Evolutionary conservation across 2,113 vertebrate species (phyloP).

Genomic region (Ictalurus furcatus): DNA sequence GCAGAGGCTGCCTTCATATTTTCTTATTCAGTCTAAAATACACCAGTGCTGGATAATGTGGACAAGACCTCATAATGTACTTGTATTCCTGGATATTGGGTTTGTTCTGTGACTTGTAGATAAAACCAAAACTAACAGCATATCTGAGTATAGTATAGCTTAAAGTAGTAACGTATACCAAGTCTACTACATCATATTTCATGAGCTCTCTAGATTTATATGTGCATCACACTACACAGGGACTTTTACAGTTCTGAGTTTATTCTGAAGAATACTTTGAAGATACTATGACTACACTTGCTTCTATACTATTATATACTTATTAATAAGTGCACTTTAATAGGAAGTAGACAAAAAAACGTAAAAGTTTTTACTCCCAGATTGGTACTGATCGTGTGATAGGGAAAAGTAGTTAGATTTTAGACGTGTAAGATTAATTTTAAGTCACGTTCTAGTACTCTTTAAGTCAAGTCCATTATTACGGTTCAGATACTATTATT

Average conservation of each 20-base stretch:
- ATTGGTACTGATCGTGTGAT: not conserved
- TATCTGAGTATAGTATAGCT: not conserved
- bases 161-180: not conserved
- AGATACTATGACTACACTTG: not conserved
- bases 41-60: not conserved
- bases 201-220: too few relatives aligned
- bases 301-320: not conserved
- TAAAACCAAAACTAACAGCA: not conserved
- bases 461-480: not conserved
- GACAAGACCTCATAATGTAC: conserved; percentile 20
- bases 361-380: not conserved
- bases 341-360: not conserved
- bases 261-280: not conserved
- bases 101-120: not conserved
- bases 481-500: not conserved
- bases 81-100: not conserved
- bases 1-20: conserved; percentile 17
- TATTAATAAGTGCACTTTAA: not conserved
- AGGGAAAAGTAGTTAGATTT: not conserved
- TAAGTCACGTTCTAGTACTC: not conserved
- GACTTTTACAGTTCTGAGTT: not conserved
- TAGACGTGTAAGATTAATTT: not conserved
- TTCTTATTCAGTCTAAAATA: conserved; percentile 17
- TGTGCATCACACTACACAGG: not conserved
- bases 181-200: not conserved